phyloP scores from a whole-genome alignment of 2,888 invertebrate genomes.

The Endotricha flammealis region DNA sequence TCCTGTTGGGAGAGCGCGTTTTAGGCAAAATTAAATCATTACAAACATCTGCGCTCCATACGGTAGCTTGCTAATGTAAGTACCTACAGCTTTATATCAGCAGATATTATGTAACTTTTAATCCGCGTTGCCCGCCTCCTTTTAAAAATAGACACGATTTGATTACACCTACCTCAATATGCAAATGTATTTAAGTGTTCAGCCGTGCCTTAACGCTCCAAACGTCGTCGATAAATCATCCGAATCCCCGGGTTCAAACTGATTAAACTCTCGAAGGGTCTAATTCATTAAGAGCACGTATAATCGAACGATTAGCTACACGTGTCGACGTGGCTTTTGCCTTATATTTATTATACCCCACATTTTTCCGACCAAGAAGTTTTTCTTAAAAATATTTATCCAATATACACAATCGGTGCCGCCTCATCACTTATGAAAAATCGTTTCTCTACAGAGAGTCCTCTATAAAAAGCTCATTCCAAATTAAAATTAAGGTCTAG shows the following conservation, averaged over 20 bases:
- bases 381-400: slow-evolving; percentile 73
- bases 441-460: slow-evolving; percentile 65
- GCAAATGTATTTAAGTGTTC: slow-evolving; percentile 24
- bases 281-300: slow-evolving; percentile 43
- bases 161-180: slow-evolving; percentile 16
- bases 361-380: slow-evolving; percentile 52
- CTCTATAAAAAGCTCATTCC: slow-evolving; percentile 75
- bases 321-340: slow-evolving; percentile 59
- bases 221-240: slow-evolving; percentile 34
- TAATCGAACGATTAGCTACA: slow-evolving; percentile 68
- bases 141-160: slow-evolving; percentile 20
- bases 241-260: slow-evolving; percentile 31
- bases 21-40: slow-evolving; percentile 65
- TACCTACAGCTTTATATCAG: slow-evolving; percentile 35
- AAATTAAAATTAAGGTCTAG: slow-evolving; percentile 78
- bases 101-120: slow-evolving; percentile 32
- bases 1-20: slow-evolving; percentile 34
- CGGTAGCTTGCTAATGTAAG: slow-evolving; percentile 29
- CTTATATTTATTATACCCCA: slow-evolving; percentile 59
- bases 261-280: slow-evolving; percentile 41
- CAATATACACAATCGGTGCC: slow-evolving; percentile 72
- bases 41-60: slow-evolving; percentile 52
- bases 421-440: slow-evolving; percentile 77
- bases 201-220: slow-evolving; percentile 11
- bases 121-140: slow-evolving; percentile 18